Evolutionary conservation across 2,113 vertebrate genomes (phyloP).

Genomic region (Neolamprologus tretocephalus): DNA sequence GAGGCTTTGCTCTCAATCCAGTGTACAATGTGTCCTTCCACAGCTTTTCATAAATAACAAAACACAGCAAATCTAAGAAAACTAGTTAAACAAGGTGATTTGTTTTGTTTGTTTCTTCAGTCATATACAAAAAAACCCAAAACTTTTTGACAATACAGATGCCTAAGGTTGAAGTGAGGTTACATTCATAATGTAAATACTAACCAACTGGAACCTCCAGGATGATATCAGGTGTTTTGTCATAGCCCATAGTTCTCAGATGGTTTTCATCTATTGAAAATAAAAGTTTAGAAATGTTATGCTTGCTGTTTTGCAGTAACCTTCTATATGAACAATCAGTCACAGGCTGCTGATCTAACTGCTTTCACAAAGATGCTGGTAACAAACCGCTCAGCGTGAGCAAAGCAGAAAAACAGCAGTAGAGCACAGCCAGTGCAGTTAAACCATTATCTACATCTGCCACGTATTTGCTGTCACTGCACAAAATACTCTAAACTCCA

Average conservation of each 20-base stretch:
- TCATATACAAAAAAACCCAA: background rate
- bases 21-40: conserved; percentile 94
- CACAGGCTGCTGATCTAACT: background rate
- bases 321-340: background rate
- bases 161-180: background rate
- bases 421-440: conserved; percentile 14
- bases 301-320: background rate
- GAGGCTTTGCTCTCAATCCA: conserved; percentile 99
- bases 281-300: conserved; percentile 16
- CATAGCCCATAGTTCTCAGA: conserved; percentile 92
- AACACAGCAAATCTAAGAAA: background rate
- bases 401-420: conserved; percentile 13
- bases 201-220: conserved; percentile 94
- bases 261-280: conserved; percentile 89
- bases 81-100: background rate
- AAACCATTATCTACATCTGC: conserved; percentile 49
- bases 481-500: conserved; percentile 52
- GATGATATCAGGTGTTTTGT: conserved; percentile 99
- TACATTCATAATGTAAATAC: conserved; percentile 48
- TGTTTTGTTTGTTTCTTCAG: background rate
- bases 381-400: conserved; percentile 7
- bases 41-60: conserved; percentile 69
- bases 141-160: background rate
- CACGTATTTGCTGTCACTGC: conserved; percentile 58
- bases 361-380: background rate